phyloP scores from a whole-genome alignment of 2,888 invertebrate species.

The Clostera curtula region DNA sequence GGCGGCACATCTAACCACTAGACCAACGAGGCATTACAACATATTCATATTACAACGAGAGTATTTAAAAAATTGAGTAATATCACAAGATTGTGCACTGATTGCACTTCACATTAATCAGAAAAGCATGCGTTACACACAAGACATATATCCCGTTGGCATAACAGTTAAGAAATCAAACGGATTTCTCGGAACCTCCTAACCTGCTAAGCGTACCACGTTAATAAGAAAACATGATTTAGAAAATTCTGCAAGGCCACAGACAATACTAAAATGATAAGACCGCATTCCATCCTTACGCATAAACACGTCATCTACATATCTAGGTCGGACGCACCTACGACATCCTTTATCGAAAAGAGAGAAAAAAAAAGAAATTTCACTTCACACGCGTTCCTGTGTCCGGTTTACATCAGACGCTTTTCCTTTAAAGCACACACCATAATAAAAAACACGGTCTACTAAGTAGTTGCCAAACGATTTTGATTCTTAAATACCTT shows the following conservation, averaged over 20 bases:
- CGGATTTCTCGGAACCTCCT: too few species aligned
- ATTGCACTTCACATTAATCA: too few species aligned
- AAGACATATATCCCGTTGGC: too few species aligned
- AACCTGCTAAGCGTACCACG: too few species aligned
- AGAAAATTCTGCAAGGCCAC: neutral
- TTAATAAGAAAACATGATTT: neutral
- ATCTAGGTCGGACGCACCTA: slow-evolving; percentile 51
- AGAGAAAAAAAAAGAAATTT: slow-evolving; percentile 50
- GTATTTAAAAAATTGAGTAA: too few species aligned
- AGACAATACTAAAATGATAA: slow-evolving; percentile 9
- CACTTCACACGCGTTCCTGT: slow-evolving; percentile 58
- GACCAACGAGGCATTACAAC: too few species aligned
- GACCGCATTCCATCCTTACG: slow-evolving; percentile 17
- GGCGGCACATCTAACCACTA: too few species aligned
- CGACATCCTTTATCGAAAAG: slow-evolving; percentile 57
- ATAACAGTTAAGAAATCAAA: too few species aligned
- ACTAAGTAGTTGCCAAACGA: slow-evolving; percentile 7
- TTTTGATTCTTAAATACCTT: slow-evolving; percentile 17
- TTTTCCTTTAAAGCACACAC: slow-evolving; percentile 56
- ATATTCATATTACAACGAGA: too few species aligned
- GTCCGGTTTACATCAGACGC: slow-evolving; percentile 63
- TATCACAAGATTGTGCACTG: too few species aligned
- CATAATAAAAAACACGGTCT: slow-evolving; percentile 14
- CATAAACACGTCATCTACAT: slow-evolving; percentile 30
- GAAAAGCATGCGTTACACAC: too few species aligned